Evolutionary conservation across 1,140 invertebrate species (phyloP).

Genomic region (Aplysia californica): DNA sequence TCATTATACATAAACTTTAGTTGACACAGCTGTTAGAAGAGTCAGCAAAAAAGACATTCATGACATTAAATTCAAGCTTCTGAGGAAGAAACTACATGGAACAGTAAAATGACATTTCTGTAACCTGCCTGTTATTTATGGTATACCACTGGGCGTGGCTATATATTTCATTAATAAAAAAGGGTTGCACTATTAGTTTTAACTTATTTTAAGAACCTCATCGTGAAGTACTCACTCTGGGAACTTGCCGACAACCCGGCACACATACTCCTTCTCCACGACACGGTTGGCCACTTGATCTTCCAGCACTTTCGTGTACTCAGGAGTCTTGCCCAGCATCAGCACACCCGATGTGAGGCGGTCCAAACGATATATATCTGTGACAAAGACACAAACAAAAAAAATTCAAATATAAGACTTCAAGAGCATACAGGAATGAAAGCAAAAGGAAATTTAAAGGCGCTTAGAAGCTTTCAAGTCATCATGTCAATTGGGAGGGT

Average conservation of each 20-base stretch:
- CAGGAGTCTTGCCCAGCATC: constrained; percentile 84
- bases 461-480: too few species aligned
- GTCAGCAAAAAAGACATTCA: not conserved
- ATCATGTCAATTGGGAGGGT: too few species aligned
- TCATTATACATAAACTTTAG: too few species aligned
- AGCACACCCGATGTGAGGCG: constrained; percentile 94
- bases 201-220: too few species aligned
- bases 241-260: constrained; percentile 95
- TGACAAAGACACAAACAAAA: constrained; percentile 7
- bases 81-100: not conserved
- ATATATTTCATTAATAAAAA: too few species aligned
- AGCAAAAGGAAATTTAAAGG: too few species aligned
- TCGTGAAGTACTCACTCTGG: constrained; percentile 94
- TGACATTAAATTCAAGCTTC: not conserved
- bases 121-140: too few species aligned
- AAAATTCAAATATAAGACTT: too few species aligned
- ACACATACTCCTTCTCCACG: constrained; percentile 97
- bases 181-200: too few species aligned
- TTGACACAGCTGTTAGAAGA: not conserved
- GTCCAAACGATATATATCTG: constrained; percentile 75
- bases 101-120: too few species aligned
- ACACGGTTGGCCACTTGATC: constrained; percentile 87
- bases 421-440: too few species aligned
- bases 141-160: too few species aligned
- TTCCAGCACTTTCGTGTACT: constrained; percentile 47